Evolutionary conservation across 2,113 vertebrate genomes (phyloP).

Genomic region (Albula glossodonta): DNA sequence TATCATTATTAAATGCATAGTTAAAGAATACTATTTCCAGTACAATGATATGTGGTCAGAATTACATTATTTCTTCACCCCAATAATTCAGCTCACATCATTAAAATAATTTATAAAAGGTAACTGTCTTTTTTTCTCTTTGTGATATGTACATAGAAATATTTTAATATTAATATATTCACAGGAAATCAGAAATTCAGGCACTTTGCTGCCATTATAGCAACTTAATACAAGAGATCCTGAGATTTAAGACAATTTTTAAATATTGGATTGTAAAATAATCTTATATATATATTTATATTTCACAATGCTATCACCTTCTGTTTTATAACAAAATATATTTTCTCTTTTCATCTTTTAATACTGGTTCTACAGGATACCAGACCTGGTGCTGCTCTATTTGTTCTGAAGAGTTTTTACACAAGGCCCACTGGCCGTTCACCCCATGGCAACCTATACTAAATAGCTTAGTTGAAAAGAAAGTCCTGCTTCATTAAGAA

Average conservation of each 20-base stretch:
- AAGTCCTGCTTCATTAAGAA: constrained; percentile 33
- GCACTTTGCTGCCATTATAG: constrained; percentile 67
- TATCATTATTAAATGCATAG: constrained; percentile 26
- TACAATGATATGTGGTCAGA: constrained; percentile 25
- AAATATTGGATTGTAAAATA: constrained; percentile 78
- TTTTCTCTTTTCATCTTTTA: constrained; percentile 59
- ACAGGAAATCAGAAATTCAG: constrained; percentile 74
- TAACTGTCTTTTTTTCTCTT: constrained; percentile 57
- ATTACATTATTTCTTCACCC: constrained; percentile 43
- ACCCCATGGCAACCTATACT: constrained; percentile 28
- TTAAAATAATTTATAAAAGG: constrained; percentile 77
- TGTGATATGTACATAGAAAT: constrained; percentile 76
- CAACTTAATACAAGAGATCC: constrained; percentile 69
- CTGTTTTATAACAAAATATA: constrained; percentile 78
- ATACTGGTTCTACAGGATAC: constrained; percentile 45
- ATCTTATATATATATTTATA: constrained; percentile 81
- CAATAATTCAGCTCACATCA: constrained; percentile 59
- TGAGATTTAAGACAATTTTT: constrained; percentile 76
- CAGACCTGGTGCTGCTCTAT: constrained; percentile 42
- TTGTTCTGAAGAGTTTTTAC: constrained; percentile 23
- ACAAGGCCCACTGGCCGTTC: constrained; percentile 47
- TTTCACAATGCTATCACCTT: constrained; percentile 68
- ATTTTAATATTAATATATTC: constrained; percentile 76
- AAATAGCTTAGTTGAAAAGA: constrained; percentile 24
- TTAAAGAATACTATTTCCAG: constrained; percentile 7